Evolutionary conservation across 64 coral and sea anemone genomes (phyloP).

Genomic region (Pocillopora verrucosa): DNA sequence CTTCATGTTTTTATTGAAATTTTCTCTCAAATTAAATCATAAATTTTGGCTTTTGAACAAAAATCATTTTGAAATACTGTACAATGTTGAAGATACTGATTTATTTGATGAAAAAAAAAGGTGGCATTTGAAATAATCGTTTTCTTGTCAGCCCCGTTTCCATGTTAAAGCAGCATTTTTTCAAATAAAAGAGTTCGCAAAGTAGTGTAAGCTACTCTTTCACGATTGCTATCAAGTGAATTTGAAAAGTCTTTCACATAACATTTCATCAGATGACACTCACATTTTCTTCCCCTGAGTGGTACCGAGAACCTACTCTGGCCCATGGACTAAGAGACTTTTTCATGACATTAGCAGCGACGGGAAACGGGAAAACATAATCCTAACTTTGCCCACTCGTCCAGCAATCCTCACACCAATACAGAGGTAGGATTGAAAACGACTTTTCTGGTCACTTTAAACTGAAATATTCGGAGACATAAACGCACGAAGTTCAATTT

Average conservation of each 20-base stretch:
- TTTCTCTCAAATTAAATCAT: not conserved
- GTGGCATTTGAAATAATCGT: slow-evolving; percentile 5
- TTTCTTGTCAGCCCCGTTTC: not conserved
- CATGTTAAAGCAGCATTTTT: not conserved
- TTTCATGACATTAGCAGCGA: not conserved
- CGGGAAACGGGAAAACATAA: too few species aligned
- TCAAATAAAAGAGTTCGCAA: not conserved
- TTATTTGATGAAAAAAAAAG: not conserved
- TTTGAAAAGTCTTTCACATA: not conserved
- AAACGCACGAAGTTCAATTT: too few species aligned
- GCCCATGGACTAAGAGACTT: not conserved
- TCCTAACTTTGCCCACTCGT: too few species aligned
- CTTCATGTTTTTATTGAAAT: not conserved
- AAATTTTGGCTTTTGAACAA: not conserved
- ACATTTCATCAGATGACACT: slow-evolving; percentile 4
- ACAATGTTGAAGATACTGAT: not conserved
- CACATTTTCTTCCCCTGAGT: not conserved
- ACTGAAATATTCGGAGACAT: too few species aligned
- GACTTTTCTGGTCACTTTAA: too few species aligned
- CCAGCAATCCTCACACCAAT: too few species aligned
- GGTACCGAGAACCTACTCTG: too few species aligned
- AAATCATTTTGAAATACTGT: not conserved
- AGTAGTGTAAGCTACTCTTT: slow-evolving; percentile 5
- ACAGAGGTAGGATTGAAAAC: too few species aligned
- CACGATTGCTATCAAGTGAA: not conserved